These are phyloP conservation scores for Lethocerus indicus DNA, from an alignment of 1,140 invertebrate genomes.

Conservation along the genomic window DNA sequence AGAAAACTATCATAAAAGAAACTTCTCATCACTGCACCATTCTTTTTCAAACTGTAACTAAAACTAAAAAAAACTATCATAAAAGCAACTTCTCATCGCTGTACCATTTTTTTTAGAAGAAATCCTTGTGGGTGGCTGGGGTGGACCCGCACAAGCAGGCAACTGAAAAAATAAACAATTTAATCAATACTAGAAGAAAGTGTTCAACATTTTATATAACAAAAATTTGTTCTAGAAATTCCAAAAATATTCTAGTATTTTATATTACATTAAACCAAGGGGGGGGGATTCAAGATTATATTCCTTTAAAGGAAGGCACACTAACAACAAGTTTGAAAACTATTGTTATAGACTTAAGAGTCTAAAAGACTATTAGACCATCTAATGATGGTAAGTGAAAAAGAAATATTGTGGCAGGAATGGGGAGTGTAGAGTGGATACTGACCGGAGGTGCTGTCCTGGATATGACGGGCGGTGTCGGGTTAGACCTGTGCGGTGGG, in stretches of 20 bases:
- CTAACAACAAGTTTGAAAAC: too few relatives aligned
- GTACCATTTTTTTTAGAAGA: background rate
- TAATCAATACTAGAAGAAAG: too few relatives aligned
- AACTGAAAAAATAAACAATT: background rate
- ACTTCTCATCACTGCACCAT: too few relatives aligned
- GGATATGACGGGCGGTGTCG: constrained; percentile 18
- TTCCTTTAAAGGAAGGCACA: too few relatives aligned
- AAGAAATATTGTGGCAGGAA: too few relatives aligned
- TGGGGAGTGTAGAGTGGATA: constrained; percentile 5
- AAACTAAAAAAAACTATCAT: background rate
- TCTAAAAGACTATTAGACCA: too few relatives aligned
- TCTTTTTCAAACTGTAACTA: background rate
- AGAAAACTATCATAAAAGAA: too few relatives aligned
- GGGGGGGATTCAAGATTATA: too few relatives aligned
- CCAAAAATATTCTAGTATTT: background rate
- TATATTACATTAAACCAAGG: background rate
- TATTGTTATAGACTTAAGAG: too few relatives aligned
- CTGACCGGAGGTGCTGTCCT: constrained; percentile 11
- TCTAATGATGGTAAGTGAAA: too few relatives aligned
- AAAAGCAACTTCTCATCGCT: constrained; percentile 1
- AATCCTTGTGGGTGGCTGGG: constrained; percentile 4
- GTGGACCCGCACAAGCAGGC: constrained; percentile 7
- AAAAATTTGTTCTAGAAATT: background rate
- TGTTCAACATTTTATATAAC: background rate
- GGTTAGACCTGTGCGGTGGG: constrained; percentile 20